Conservation (phyloP, 2,797 vertebrate genomes). For the Heterohyrax brucei region DNA sequence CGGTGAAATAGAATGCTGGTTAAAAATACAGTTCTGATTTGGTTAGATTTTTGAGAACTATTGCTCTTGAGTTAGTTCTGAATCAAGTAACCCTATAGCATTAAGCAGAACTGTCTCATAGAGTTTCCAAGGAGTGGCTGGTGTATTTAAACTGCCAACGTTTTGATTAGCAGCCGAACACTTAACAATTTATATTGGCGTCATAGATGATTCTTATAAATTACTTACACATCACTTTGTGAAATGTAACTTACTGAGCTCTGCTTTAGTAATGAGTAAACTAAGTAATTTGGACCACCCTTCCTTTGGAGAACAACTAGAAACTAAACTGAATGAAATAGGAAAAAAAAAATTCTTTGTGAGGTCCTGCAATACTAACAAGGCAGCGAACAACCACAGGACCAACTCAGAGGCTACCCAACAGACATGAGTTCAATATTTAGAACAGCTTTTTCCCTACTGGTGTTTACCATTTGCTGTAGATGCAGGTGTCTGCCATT, state of each 20-base stretch:
- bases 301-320: not conserved
- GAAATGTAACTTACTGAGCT: constrained; percentile 35
- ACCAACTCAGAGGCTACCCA: not conserved
- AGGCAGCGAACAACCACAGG: constrained; percentile 1
- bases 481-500: constrained; percentile 12
- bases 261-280: constrained; percentile 48
- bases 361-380: not conserved
- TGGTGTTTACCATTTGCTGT: not conserved
- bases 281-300: constrained; percentile 57
- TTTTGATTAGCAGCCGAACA: not conserved
- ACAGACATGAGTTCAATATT: constrained; percentile 28
- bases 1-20: not conserved
- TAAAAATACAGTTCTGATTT: constrained; percentile 52
- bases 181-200: constrained; percentile 61
- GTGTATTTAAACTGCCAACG: too few relatives aligned
- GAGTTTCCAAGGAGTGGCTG: too few relatives aligned
- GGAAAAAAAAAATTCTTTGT: constrained; percentile 29
- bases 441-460: not conserved
- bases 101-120: too few relatives aligned
- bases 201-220: constrained; percentile 27
- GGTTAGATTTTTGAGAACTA: not conserved
- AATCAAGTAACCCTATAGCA: too few relatives aligned
- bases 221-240: constrained; percentile 25
- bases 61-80: too few relatives aligned
- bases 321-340: constrained; percentile 3